Evolutionary conservation across 2,888 invertebrate species (phyloP).

Genomic region (Podotricha telesiphe): DNA sequence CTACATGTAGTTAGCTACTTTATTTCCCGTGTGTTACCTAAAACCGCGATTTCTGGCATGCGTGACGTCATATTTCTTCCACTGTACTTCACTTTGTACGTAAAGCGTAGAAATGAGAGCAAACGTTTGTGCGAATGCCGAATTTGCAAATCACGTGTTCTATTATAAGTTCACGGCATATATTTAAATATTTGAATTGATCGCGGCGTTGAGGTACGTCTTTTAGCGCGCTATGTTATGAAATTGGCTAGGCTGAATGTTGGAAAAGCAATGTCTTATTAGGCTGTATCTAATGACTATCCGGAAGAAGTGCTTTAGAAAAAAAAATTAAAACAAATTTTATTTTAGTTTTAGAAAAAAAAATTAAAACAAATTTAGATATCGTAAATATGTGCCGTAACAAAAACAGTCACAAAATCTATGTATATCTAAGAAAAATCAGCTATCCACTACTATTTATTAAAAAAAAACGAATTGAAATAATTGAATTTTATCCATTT

Average conservation of each 20-base stretch:
- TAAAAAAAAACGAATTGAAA: neutral
- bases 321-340: too few species aligned
- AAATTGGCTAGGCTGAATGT: too few species aligned
- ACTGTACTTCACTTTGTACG: neutral
- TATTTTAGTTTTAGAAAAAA: too few species aligned
- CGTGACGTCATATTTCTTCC: neutral
- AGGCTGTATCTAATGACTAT: too few species aligned
- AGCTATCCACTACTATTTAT: neutral
- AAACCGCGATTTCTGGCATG: neutral
- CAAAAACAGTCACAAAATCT: neutral
- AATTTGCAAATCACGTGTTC: neutral
- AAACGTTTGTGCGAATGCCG: neutral
- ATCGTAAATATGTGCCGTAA: neutral
- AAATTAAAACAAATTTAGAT: neutral
- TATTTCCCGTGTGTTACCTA: slow-evolving; percentile 3
- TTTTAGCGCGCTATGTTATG: too few species aligned
- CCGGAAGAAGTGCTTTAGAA: too few species aligned
- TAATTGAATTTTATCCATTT: neutral
- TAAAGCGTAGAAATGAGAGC: neutral
- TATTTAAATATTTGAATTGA: neutral
- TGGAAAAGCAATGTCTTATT: too few species aligned
- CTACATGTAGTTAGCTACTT: slow-evolving; percentile 1
- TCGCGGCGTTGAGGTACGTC: neutral
- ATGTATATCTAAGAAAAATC: neutral
- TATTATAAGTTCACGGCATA: neutral